phyloP scores from a whole-genome alignment of 1,140 invertebrate species.

The Diabrotica undecimpunctata region DNA sequence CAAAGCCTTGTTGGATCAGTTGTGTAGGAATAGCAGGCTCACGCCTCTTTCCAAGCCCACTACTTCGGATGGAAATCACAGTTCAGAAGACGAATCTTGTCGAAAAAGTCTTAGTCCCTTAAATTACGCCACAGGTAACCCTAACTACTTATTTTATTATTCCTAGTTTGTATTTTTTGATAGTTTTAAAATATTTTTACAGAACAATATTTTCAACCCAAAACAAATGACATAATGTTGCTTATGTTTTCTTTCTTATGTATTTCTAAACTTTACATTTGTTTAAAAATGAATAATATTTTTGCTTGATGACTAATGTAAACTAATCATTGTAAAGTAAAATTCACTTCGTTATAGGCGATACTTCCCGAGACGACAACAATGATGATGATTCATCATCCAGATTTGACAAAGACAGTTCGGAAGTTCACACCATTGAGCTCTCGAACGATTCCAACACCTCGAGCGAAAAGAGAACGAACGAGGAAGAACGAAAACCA shows the following conservation, averaged over 20 bases:
- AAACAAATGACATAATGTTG: too few relatives aligned
- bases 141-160: background rate
- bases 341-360: background rate
- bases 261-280: too few relatives aligned
- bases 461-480: constrained; percentile 28
- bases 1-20: constrained; percentile 66
- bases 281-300: too few relatives aligned
- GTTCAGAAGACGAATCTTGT: constrained; percentile 44
- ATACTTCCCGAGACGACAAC: constrained; percentile 23
- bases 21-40: constrained; percentile 59
- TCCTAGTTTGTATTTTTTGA: background rate
- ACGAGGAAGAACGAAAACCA: constrained; percentile 28
- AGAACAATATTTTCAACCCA: too few relatives aligned
- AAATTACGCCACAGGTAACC: constrained; percentile 36
- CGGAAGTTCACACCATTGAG: constrained; percentile 42
- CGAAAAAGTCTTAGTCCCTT: constrained; percentile 40
- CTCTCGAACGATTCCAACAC: constrained; percentile 44
- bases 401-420: constrained; percentile 26
- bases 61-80: constrained; percentile 36
- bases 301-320: too few relatives aligned
- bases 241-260: too few relatives aligned
- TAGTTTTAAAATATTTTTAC: too few relatives aligned
- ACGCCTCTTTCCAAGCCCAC: constrained; percentile 54
- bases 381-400: constrained; percentile 28
- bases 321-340: too few relatives aligned